Percentiles rank a stretch among this genome's conserved stretches.
These are phyloP conservation scores for Campopleginae sp. DNA, from an alignment of 2,888 invertebrate genomes.

Conservation along the genomic window DNA sequence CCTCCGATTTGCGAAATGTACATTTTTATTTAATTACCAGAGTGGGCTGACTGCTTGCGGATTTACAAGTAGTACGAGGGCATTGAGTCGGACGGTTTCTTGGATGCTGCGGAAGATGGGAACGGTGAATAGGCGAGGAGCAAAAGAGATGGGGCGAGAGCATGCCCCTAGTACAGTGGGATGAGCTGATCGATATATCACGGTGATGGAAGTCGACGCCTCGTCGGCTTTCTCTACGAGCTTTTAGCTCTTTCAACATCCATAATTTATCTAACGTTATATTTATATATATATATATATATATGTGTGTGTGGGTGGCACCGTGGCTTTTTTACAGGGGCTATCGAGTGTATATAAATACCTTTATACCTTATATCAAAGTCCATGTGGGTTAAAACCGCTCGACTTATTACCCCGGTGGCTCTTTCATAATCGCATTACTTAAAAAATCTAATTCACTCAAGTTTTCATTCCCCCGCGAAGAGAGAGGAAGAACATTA, in stretches of 20 bases:
- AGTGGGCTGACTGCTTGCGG: background rate
- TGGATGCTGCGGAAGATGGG: conserved; percentile 14
- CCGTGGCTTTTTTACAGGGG: background rate
- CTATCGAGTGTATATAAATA: conserved; percentile 33
- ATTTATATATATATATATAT: conserved; percentile 26
- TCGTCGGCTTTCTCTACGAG: conserved; percentile 50
- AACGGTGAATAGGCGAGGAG: background rate
- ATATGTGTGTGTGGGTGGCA: background rate
- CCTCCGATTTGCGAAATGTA: background rate
- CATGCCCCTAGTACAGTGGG: conserved; percentile 10
- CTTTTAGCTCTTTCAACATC: conserved; percentile 37
- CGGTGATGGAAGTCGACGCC: conserved; percentile 65
- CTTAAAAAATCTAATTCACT: conserved; percentile 62
- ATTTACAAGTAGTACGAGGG: conserved; percentile 36
- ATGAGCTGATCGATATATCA: conserved; percentile 63
- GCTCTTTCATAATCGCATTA: conserved; percentile 61
- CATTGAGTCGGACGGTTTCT: conserved; percentile 35
- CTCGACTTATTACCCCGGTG: conserved; percentile 41
- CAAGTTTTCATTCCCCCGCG: conserved; percentile 17
- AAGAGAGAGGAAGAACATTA: conserved; percentile 8
- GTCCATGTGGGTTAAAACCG: conserved; percentile 20
- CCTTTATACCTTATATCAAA: conserved; percentile 16
- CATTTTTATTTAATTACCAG: conserved; percentile 34
- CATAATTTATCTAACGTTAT: conserved; percentile 7
- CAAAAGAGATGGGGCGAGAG: conserved; percentile 3